phyloP scores from a whole-genome alignment of 2,888 invertebrate species.

The Cantharis lateralis region DNA sequence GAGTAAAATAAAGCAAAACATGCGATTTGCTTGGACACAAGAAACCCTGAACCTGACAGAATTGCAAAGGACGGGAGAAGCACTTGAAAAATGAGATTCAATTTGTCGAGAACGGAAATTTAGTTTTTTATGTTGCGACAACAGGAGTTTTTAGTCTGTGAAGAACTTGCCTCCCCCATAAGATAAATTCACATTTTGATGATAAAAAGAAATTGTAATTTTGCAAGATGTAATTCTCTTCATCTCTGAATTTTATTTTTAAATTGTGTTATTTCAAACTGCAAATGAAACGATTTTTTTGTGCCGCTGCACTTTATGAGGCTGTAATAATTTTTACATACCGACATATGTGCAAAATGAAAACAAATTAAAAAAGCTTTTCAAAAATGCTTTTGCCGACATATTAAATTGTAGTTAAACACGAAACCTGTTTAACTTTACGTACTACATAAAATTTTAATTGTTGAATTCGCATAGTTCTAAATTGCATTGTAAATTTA shows the following conservation, averaged over 20 bases:
- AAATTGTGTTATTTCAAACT: background rate
- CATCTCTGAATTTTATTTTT: background rate
- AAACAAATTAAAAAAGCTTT: background rate
- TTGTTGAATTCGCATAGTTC: background rate
- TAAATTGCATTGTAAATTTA: background rate
- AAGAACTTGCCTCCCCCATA: background rate
- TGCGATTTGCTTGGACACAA: constrained; percentile 5
- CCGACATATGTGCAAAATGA: background rate
- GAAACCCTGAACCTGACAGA: constrained; percentile 6
- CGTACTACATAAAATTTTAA: background rate
- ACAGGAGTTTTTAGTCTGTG: constrained; percentile 28
- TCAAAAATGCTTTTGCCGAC: background rate
- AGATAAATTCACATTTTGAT: background rate
- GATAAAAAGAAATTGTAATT: background rate
- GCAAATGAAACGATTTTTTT: background rate
- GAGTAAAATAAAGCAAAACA: constrained; percentile 6
- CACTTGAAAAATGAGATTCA: constrained; percentile 46
- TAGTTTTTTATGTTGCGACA: constrained; percentile 38
- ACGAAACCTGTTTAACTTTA: background rate
- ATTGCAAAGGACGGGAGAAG: constrained; percentile 31
- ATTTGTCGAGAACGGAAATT: constrained; percentile 47
- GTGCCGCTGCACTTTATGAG: background rate
- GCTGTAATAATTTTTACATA: background rate
- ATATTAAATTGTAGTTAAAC: background rate
- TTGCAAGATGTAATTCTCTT: background rate